Evolutionary conservation across 1,140 invertebrate genomes (phyloP).

Genomic region (Neodiprion fabricii): DNA sequence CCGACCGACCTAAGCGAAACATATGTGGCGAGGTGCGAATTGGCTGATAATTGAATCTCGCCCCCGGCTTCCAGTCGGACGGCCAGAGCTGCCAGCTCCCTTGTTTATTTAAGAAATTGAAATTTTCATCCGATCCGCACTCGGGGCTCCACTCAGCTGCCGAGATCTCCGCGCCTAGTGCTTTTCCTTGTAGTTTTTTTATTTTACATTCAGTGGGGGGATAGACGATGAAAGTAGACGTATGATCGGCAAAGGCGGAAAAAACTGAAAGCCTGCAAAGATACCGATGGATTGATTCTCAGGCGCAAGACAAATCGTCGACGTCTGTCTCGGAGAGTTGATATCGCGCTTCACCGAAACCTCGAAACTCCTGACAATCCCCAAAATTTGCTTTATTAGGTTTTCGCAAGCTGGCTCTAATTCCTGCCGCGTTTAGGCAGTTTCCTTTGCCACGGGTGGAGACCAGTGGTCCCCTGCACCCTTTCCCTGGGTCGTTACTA

Average conservation of each 20-base stretch:
- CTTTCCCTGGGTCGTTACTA: constrained; percentile 35
- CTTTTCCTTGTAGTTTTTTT: too few species aligned
- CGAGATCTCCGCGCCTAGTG: too few species aligned
- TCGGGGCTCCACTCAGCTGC: too few species aligned
- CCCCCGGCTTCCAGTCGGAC: not conserved
- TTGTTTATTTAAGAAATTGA: not conserved
- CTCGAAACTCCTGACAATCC: not conserved
- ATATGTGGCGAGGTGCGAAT: not conserved
- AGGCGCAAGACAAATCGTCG: not conserved
- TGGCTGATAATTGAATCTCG: constrained; percentile 2
- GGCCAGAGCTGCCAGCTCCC: not conserved
- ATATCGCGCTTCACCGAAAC: not conserved
- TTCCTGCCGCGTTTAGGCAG: not conserved
- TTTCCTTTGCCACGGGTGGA: not conserved
- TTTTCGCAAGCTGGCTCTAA: not conserved
- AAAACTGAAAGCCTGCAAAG: not conserved
- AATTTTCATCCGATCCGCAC: not conserved
- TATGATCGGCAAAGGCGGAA: not conserved
- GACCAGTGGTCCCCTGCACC: not conserved
- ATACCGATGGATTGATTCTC: not conserved
- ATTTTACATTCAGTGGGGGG: too few species aligned
- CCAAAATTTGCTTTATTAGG: not conserved
- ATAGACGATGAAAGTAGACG: too few species aligned
- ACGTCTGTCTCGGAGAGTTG: not conserved
- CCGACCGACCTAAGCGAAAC: too few species aligned